Conservation (phyloP, 1,140 invertebrate genomes). For the Littorina saxatilis region DNA sequence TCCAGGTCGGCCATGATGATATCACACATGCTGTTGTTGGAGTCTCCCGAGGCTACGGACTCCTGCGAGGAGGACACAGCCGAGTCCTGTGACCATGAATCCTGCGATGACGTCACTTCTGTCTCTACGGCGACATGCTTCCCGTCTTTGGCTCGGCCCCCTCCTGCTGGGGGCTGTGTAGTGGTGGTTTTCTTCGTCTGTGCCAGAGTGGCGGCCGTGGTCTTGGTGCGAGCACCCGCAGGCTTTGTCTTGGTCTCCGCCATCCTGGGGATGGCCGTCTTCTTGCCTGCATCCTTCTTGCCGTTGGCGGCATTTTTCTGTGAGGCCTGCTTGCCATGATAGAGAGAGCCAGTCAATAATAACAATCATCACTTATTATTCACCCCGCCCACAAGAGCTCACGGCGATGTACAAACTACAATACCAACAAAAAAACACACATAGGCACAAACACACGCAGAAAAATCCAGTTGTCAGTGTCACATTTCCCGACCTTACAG, state of each 20-base stretch:
- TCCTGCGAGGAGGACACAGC: too few species aligned
- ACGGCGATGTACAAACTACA: neutral
- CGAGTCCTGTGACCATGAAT: neutral
- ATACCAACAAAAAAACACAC: neutral
- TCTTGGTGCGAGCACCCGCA: neutral
- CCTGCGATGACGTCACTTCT: neutral
- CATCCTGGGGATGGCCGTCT: neutral
- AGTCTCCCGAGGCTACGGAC: neutral
- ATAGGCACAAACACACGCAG: neutral
- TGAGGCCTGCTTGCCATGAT: neutral
- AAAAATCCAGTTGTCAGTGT: too few species aligned
- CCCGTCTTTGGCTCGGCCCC: too few species aligned
- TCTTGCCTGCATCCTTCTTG: neutral
- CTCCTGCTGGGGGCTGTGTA: neutral
- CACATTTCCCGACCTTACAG: too few species aligned
- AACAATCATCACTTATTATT: neutral
- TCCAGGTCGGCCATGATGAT: constrained; percentile 12
- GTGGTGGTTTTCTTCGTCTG: neutral
- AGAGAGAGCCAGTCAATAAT: neutral
- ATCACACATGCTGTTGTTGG: neutral
- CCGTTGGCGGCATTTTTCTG: constrained; percentile 8
- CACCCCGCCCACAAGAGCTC: too few species aligned
- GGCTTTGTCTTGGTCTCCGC: neutral
- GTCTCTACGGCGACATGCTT: neutral
- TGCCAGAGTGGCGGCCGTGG: neutral